phyloP scores from a whole-genome alignment of 30 jellyfish, hydroid and myxozoan genomes.

The Cassiopea andromeda region DNA sequence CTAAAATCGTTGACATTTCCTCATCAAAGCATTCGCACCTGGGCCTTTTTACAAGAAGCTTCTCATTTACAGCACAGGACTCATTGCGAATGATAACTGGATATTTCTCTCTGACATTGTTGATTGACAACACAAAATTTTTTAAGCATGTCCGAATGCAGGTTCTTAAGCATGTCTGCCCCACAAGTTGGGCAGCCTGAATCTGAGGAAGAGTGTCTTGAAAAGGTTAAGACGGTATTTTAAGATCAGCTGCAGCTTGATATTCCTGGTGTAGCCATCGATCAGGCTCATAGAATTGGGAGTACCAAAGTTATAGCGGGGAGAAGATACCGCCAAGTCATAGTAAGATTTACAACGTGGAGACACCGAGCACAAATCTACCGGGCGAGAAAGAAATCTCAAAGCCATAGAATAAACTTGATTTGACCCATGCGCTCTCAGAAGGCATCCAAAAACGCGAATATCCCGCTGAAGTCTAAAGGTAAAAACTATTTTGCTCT shows the following conservation, averaged over 20 bases:
- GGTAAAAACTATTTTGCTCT: not conserved
- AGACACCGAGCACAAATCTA: constrained; percentile 1
- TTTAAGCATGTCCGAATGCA: too few species aligned
- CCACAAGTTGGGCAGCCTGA: not conserved
- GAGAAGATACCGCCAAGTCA: constrained; percentile 1
- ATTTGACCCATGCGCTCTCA: not conserved
- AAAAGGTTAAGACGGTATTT: not conserved
- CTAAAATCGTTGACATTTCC: not conserved
- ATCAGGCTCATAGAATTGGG: constrained; percentile 4
- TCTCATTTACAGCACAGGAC: not conserved
- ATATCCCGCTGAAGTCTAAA: not conserved
- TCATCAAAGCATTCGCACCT: not conserved
- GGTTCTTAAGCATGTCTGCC: not conserved
- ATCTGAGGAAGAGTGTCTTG: constrained; percentile 7
- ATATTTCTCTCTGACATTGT: not conserved
- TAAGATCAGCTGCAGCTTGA: not conserved
- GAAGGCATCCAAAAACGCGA: not conserved
- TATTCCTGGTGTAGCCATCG: not conserved
- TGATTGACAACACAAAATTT: too few species aligned
- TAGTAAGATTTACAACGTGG: not conserved
- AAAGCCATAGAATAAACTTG: not conserved
- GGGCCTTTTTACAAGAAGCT: not conserved
- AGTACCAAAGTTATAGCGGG: not conserved
- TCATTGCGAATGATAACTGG: not conserved
- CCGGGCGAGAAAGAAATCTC: not conserved